Evolutionary conservation across 2,113 vertebrate species (phyloP).

Genomic region (Calonectris borealis): DNA sequence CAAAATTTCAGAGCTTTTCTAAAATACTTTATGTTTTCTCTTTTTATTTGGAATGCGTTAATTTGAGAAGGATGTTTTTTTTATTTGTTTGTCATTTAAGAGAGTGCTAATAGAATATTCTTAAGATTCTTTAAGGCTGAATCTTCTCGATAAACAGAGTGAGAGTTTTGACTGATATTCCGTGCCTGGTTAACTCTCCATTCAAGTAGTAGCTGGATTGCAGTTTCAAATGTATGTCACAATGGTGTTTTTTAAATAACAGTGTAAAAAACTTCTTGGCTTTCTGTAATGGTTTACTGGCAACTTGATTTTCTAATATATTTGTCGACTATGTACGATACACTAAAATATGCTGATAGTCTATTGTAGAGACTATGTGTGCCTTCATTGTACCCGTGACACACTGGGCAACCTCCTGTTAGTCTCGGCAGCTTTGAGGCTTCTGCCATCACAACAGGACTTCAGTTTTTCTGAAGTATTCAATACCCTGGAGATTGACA

Average conservation of each 20-base stretch:
- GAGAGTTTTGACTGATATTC: not conserved
- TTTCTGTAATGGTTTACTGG: not conserved
- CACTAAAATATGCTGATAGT: not conserved
- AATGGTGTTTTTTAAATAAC: not conserved
- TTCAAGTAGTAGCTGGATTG: not conserved
- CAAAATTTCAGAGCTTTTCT: not conserved
- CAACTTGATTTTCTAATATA: not conserved
- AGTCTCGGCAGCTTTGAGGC: not conserved
- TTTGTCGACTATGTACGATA: not conserved
- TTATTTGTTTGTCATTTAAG: not conserved
- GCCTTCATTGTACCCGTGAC: not conserved
- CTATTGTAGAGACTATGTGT: not conserved
- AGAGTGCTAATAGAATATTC: not conserved
- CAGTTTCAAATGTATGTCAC: not conserved
- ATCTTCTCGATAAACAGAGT: not conserved
- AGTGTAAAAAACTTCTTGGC: not conserved
- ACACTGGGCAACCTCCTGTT: not conserved
- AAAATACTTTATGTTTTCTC: not conserved
- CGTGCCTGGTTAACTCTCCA: not conserved
- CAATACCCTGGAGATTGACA: not conserved
- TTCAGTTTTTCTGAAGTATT: not conserved
- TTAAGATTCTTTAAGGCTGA: not conserved
- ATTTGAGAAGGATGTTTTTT: not conserved
- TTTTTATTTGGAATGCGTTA: not conserved
- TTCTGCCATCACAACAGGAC: not conserved